Percentiles rank a stretch among this genome's conserved stretches.
Evolutionary conservation across 2,888 invertebrate species (phyloP).

Genomic region (Syrphus vitripennis): DNA sequence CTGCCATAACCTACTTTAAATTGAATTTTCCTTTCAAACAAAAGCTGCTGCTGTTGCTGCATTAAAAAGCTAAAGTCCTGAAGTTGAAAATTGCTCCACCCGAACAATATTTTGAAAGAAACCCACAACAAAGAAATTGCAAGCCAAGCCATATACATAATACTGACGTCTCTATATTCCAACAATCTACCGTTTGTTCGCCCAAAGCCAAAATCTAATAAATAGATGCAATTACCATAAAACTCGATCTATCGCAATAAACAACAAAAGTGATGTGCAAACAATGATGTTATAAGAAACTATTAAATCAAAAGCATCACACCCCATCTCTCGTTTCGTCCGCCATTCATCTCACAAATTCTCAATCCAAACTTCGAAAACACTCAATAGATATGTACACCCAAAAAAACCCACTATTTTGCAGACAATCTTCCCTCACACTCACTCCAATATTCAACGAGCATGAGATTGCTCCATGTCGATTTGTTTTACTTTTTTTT

Average conservation of each 20-base stretch:
- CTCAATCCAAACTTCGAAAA: neutral
- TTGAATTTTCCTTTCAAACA: constrained; percentile 18
- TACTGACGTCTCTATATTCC: no score
- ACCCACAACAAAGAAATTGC: constrained; percentile 38
- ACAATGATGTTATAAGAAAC: constrained; percentile 40
- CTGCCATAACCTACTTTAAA: constrained; percentile 44
- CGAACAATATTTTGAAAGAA: constrained; percentile 12
- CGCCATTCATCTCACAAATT: constrained; percentile 1
- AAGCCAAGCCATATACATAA: neutral
- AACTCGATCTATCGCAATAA: constrained; percentile 60
- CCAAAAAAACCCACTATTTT: constrained; percentile 13
- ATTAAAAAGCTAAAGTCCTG: neutral
- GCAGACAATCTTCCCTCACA: constrained; percentile 37
- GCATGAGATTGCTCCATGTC: constrained; percentile 34
- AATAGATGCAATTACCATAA: constrained; percentile 54
- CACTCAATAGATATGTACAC: constrained; percentile 14
- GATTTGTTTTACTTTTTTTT: constrained; percentile 11
- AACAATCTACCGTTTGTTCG: neutral
- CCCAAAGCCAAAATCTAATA: constrained; percentile 47
- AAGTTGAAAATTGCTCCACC: constrained; percentile 28
- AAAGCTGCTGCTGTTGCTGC: constrained; percentile 22
- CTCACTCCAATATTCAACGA: neutral
- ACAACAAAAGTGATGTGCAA: constrained; percentile 39
- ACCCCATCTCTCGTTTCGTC: neutral
- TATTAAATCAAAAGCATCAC: constrained; percentile 25